Conservation (phyloP, 2,113 vertebrate genomes). For the Pyxicephalus adspersus region DNA sequence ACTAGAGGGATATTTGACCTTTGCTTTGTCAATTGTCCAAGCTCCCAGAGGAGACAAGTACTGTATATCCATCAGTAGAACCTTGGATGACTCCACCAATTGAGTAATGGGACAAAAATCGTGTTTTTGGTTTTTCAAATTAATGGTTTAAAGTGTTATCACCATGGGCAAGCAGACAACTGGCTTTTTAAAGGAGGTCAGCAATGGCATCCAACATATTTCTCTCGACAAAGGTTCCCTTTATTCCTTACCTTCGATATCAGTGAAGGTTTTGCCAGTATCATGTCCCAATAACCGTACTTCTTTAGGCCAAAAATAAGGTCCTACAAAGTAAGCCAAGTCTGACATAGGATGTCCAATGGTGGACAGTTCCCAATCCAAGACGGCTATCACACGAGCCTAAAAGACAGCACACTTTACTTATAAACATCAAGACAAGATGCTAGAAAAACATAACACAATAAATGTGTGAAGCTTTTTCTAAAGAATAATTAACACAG, state of each 20-base stretch:
- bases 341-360: constrained; percentile 87
- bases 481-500: no score
- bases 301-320: constrained; percentile 76
- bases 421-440: background rate
- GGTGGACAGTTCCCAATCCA: constrained; percentile 96
- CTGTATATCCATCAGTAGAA: no score
- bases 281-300: constrained; percentile 27
- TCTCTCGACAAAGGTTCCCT: background rate
- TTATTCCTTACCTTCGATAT: constrained; percentile 64
- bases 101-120: no score
- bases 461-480: background rate
- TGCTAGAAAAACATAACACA: background rate
- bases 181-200: no score
- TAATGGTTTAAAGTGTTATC: no score
- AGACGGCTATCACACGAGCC: constrained; percentile 85
- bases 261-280: constrained; percentile 49
- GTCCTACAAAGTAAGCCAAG: constrained; percentile 77
- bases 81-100: no score
- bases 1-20: no score
- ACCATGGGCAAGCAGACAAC: no score
- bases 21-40: no score
- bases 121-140: no score
- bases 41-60: no score
- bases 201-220: no score
- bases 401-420: constrained; percentile 30